Evolutionary conservation across 2,113 vertebrate genomes (phyloP).

Genomic region (Isurus oxyrinchus): DNA sequence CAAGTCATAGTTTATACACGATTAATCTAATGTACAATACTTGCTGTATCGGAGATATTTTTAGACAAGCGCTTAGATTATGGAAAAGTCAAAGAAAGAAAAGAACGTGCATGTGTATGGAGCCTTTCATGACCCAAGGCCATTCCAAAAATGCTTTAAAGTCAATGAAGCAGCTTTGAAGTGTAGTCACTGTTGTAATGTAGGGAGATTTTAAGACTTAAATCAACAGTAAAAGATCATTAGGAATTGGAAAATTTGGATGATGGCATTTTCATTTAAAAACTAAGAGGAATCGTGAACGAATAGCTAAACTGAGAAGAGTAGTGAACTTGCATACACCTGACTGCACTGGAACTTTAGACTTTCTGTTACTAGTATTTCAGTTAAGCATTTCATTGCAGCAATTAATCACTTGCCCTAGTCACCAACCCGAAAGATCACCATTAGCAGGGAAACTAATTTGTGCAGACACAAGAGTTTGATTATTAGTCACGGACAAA

Average conservation of each 20-base stretch:
- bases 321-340: neutral
- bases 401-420: neutral
- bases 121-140: neutral
- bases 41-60: neutral
- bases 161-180: neutral
- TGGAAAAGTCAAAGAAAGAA: neutral
- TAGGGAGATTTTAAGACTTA: neutral
- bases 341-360: neutral
- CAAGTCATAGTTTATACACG: slow-evolving; percentile 43
- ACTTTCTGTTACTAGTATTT: neutral
- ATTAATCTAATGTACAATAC: slow-evolving; percentile 39
- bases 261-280: neutral
- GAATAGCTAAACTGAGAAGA: neutral
- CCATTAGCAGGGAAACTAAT: neutral
- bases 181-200: neutral
- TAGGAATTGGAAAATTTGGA: neutral
- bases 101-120: neutral
- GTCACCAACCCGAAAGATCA: neutral
- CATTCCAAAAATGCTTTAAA: neutral
- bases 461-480: neutral
- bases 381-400: neutral
- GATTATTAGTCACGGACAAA: neutral
- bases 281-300: neutral
- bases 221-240: neutral
- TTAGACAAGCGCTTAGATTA: no score